Base-by-base conservation (phyloP, 2,888 invertebrate genomes). In the Phortica magna region DNA sequence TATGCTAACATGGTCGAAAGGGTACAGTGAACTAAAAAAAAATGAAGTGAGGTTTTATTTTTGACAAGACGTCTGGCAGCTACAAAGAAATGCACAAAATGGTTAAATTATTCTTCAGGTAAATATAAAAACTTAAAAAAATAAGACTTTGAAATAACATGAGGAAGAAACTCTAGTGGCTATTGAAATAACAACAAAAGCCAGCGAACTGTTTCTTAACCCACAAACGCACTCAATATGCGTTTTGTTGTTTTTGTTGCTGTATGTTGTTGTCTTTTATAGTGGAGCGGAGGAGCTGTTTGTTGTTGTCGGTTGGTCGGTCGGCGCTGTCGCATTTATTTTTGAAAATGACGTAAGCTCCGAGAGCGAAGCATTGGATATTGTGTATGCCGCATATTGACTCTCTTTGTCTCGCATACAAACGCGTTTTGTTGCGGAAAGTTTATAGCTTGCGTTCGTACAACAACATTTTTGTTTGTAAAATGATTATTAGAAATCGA, bases 331-430 rank as follows among this genome's bases (percentile, higher is more conserved):
- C 81, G 77, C 77, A 79, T 75, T 81, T 88, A 85, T 84, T 85
- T 88, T 86, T 84, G 86, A 86, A 84, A 86, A 86, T 86, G 85
- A 86, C 85, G 85, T 86, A 86, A 86, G 88, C 86, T 79, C 74
- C 79, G 77, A 41, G 22, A 61, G 22, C 22, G 17, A 19, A 61
- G 61, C 22, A 19, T 12, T 3, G 17, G 61, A 17, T 61, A 10
- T 61, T 61, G n/a, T 17, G 17, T 3, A 61, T 61, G 17, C 19
- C 31, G 6, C 2, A 19, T 19, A 7, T 19, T 61, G 31, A 31
- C 61, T 61, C 22, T 61, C 17, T 59, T 17, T 17, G 9, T 59
- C 59, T 59, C 22, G 19, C 7, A 19, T 9, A 61, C 39, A 39
- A 65, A 39, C 17, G 17, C 19, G 41, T 65, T 65, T 39, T 65